Conservation (phyloP, 2,113 vertebrate species). For the Thomomys bottae region DNA sequence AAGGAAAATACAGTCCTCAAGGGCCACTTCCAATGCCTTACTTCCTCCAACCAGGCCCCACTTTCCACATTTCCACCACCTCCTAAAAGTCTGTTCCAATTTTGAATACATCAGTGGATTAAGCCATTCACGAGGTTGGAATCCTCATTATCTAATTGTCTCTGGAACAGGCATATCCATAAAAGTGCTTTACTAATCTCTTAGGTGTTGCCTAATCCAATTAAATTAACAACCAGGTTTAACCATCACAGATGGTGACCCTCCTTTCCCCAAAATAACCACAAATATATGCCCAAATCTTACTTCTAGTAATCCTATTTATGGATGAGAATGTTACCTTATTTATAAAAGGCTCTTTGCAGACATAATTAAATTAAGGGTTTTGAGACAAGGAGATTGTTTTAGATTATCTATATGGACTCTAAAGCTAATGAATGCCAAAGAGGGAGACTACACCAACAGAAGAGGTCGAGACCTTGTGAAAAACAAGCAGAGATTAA, state of each 20-base stretch:
- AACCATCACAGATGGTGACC: neutral
- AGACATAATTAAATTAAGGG: conserved; percentile 25
- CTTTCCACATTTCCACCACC: too few species aligned
- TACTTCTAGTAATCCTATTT: neutral
- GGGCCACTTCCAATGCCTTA: too few species aligned
- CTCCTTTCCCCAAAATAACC: neutral
- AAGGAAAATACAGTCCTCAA: too few species aligned
- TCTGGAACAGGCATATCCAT: too few species aligned
- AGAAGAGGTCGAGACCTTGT: neutral
- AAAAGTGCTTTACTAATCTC: too few species aligned
- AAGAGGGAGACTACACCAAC: neutral
- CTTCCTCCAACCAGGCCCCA: too few species aligned
- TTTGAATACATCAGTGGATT: too few species aligned
- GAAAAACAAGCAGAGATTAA: neutral
- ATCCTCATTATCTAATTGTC: too few species aligned
- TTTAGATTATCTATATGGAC: neutral
- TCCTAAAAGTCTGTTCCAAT: too few species aligned
- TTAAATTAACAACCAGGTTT: too few species aligned
- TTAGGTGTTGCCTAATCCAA: too few species aligned
- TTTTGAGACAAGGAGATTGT: neutral
- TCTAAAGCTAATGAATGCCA: neutral
- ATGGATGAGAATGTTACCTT: neutral
- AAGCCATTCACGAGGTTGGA: too few species aligned
- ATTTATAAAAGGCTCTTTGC: conserved; percentile 17
- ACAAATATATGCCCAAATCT: neutral